Base-by-base conservation (phyloP, 1,140 invertebrate genomes). In the Acromyrmex heyeri region DNA sequence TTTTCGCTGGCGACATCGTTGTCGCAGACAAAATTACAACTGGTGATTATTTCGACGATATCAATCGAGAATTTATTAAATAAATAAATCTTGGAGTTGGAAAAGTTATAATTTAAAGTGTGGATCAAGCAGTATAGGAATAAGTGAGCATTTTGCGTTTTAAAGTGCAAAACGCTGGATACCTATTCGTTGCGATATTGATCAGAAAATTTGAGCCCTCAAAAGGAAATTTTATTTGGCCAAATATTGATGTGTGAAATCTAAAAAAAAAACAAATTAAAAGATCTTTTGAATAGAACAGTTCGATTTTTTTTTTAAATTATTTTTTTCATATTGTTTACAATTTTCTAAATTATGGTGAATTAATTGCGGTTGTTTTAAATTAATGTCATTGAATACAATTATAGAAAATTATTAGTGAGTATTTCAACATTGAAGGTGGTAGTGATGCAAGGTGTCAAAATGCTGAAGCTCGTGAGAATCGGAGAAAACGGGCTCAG, bases 401-500 rank as follows among this genome's bases (percentile, higher is more conserved):
- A 10, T 65, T 27, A 21, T 16, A 61, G 6, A 34, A 24, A 59
- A n/a, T 48, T 27, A 70, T 59, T 16, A 50, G 53, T 34, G 44
- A 70, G 24, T 12, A 27, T 34, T 69, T 48, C 27, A 27, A 78
- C 59, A 21, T 73, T 65, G 2, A 3, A 61, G 6, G 38, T 73
- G 67, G 69, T 59, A 16, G 50, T 79, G 48, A 61, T 87, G 57
- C 73, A 67, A 67, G 61, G 70, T 34, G 50, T 38, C 12, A 93
- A 62, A 62, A 93, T 92, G 87, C 70, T 89, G 61, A 92, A 91
- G 70, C 64, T 92, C 34, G 62, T 90, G 18, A 92, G 91, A 62
- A 53, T 75, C 27, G 86, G 86, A 8, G 61, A 50, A 3, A 90
- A 90, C 34, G 82, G 77, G 57, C 67, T 93, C 24, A 87, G 91